Conservation (phyloP, 2,113 vertebrate species). For the Gallinago media region DNA sequence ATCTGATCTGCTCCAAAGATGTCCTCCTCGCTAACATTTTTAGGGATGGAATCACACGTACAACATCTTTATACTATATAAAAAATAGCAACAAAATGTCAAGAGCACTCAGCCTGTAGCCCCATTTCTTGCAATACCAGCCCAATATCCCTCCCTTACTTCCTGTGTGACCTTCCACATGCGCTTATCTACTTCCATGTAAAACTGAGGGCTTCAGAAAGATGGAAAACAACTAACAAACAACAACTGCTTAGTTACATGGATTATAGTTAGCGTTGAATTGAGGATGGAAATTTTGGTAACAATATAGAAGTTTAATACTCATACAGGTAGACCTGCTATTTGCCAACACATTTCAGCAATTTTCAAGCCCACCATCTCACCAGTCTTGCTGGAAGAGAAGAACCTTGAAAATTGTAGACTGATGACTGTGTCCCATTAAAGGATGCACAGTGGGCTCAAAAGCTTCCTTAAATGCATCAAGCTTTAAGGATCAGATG, state of each 20-base stretch:
- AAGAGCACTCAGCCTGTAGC: not conserved
- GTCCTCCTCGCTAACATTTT: not conserved
- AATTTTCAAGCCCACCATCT: not conserved
- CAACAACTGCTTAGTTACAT: not conserved
- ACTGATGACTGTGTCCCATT: not conserved
- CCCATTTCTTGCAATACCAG: not conserved
- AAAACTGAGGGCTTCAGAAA: not conserved
- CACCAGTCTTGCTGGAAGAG: not conserved
- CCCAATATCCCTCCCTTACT: not conserved
- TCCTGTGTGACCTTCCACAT: not conserved
- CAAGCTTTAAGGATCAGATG: not conserved
- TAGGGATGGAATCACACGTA: not conserved
- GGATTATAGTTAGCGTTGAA: not conserved
- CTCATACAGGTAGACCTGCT: not conserved
- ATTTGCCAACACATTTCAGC: not conserved
- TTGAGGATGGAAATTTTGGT: not conserved
- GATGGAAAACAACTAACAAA: not conserved
- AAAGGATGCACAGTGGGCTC: not conserved
- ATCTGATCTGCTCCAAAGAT: not conserved
- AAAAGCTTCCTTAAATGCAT: not conserved
- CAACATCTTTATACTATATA: not conserved
- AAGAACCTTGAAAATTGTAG: not conserved
- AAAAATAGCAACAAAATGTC: not conserved
- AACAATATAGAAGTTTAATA: not conserved
- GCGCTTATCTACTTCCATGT: accelerated